Evolutionary conservation across 2,113 vertebrate species (phyloP), one percentile per base, ranked within the genome.

Genomic region (Mellivora capensis): DNA sequence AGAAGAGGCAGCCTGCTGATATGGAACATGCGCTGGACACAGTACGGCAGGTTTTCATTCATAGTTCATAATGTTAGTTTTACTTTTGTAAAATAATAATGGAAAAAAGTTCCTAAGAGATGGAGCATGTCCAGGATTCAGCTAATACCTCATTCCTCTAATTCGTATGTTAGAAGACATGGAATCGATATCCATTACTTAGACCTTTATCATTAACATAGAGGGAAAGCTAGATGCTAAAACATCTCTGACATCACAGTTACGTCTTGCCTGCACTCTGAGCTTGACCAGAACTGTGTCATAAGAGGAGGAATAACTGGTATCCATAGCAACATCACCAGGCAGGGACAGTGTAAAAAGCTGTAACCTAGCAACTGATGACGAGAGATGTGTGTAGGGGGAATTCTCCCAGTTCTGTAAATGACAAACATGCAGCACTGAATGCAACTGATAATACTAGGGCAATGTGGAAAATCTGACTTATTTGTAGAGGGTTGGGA

Each of bases 311-410:
- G 71, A 97, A 97, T 96, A 97, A 98, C 10, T 90, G 52, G 98
- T 99, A 96, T 93, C 98, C 96, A 98, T 93, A 90, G 99, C 97
- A 98, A 98, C 98, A 71, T 79, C 96, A 93, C 93, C 97, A 72
- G 97, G 97, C 93, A 79, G 88, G 98, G 97, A 97, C 96, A 15
- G 80, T 84, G 83, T 37, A 96, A 97, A 90, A 98, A 69, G 92
- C 92, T 54, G 97, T 97, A 98, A 93, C 96, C 94, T 97, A 98
- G 98, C 98, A 98, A 98, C 96, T 3, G 34, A 91, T 71, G 39
- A 98, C 10, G 69, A 97, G 81, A 93, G 89, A 87, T 96, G 57
- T 91, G 59, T 92, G 54, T 34, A 93, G 23, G 61, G 97, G 95
- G 97, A 97, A 96, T 94, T 97, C 87, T 96, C 83, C 83, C 59